A percentile compares a stretch with the other conserved stretches of the same genome.
Evolutionary conservation across 35 echinoderm and acorn worm species (phyloP).

Genomic region (Diadema setosum): DNA sequence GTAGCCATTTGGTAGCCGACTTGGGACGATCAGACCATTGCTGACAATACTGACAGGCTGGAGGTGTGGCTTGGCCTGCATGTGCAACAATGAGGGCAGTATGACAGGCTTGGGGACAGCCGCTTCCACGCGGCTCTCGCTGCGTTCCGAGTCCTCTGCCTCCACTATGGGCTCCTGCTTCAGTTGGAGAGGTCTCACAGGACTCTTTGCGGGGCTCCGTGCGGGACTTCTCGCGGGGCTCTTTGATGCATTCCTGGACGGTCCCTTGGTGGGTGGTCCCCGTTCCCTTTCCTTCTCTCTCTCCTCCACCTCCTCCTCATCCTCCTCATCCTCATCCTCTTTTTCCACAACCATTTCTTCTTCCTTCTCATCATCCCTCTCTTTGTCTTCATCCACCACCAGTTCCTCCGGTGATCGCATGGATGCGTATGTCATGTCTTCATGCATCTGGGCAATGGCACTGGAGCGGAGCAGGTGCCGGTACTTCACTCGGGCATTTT

Average conservation of each 20-base stretch:
- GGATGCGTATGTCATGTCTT: background rate
- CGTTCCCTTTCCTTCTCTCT: background rate
- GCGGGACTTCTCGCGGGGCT: background rate
- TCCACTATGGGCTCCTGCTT: background rate
- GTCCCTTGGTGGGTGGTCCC: background rate
- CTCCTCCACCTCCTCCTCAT: background rate
- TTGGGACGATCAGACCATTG: conserved; percentile 15
- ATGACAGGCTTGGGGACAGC: background rate
- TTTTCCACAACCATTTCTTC: background rate
- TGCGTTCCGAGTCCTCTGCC: background rate
- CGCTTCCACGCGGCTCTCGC: background rate
- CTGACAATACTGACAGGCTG: conserved; percentile 5
- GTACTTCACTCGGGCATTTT: conserved; percentile 95
- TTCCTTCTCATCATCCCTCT: background rate
- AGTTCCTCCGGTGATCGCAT: background rate
- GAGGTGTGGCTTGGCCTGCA: background rate
- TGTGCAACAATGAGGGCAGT: background rate
- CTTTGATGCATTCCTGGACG: background rate
- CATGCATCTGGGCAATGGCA: background rate
- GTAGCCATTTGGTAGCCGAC: background rate
- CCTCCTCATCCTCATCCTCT: conserved; percentile 23
- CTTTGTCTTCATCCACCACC: background rate
- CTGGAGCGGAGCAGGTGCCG: background rate
- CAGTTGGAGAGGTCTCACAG: background rate
- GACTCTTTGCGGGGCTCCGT: background rate